Evolutionary conservation across 2,888 invertebrate genomes (phyloP), one percentile per base, ranked within the genome.

Genomic region (Drosophila neonasuta): DNA sequence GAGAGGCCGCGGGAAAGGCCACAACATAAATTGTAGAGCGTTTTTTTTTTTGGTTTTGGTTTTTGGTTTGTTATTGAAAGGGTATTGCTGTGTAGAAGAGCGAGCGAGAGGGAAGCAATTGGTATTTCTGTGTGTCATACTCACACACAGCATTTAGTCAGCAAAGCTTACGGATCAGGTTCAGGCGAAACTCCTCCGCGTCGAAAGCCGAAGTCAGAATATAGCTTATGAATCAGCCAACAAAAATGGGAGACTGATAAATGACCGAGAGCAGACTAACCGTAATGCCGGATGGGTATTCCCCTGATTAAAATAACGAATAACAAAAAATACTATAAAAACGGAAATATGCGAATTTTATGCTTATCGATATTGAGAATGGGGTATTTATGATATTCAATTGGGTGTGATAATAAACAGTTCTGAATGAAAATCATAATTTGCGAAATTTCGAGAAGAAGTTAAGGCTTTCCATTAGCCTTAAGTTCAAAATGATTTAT

Each of bases 1-100:
- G 6, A 49, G 24, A 44, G 45, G 46, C 39, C 39, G 63, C 63
- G 68, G 57, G 57, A 73, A 73, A 74, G 74, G 65, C 74, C 74
- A 64, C 10, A 55, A 46, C 45, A 60, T 52, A 45, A 46, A 46
- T 44, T 44, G 46, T 29, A 46, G 45, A 29, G 17, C 15, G 24
- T 39, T 20, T 6, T 24, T 24, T 20, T 15, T 24, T 24, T 24
- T 20, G 20, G 20, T 20, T 24, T 24, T 24, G 24, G 24, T 24
- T 24, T 24, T 24, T 24, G 24, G 24, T 24, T 15, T 30, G 32
- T 49, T 46, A n/a, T 13, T 46, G 46, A 29, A 29, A n/a, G n/a
- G 24, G 45, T 24, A 24, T 45, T 29, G 13, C 8, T 10, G 20
- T 9, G 46, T 8, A 20, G n/a, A 8, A 1, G 13, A 15, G 30